Evolutionary conservation across 2,888 invertebrate species (phyloP).

Genomic region (Pecten maximus): DNA sequence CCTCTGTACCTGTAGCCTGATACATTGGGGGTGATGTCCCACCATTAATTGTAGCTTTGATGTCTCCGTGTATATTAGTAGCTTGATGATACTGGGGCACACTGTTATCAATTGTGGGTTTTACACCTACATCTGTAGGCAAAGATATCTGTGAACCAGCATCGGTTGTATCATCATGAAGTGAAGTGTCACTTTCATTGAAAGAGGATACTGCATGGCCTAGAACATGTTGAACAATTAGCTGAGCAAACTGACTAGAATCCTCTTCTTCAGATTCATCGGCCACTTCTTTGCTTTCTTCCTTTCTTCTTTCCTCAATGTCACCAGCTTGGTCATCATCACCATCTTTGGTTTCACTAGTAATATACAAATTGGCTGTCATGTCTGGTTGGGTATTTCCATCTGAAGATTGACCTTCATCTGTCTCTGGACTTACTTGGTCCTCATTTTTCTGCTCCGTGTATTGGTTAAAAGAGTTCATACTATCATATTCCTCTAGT

Average conservation of each 20-base stretch:
- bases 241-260: conserved; percentile 65
- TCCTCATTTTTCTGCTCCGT: background rate
- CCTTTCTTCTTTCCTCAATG: background rate
- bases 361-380: background rate
- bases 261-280: conserved; percentile 17
- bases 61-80: background rate
- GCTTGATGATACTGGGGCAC: background rate
- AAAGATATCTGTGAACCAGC: background rate
- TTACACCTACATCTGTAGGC: background rate
- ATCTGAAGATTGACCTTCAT: conserved; percentile 12
- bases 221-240: conserved; percentile 62
- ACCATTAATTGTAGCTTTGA: background rate
- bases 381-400: background rate
- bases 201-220: conserved; percentile 57
- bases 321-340: background rate
- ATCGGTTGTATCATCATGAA: conserved; percentile 45
- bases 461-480: background rate
- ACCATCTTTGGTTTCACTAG: background rate
- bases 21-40: background rate
- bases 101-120: background rate
- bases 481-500: background rate
- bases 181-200: conserved; percentile 18
- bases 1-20: background rate
- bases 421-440: background rate
- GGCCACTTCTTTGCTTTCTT: background rate